Percentiles rank a stretch among this genome's conserved stretches.
Evolutionary conservation across 2,888 invertebrate species (phyloP).

Genomic region (Cataglyphis livida): DNA sequence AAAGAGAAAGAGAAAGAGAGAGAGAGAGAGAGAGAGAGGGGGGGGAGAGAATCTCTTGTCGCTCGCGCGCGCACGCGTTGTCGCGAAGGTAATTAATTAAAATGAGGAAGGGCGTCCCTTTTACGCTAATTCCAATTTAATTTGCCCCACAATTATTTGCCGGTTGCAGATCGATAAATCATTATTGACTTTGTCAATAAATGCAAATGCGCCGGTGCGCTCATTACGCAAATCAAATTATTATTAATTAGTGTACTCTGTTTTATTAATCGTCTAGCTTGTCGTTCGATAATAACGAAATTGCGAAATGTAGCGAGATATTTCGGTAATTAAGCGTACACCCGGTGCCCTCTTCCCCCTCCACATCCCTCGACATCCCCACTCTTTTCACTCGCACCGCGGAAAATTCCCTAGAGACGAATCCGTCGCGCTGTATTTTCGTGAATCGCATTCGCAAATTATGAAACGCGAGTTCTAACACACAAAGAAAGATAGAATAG

Average conservation of each 20-base stretch:
- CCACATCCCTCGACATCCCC: background rate
- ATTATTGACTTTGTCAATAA: slow-evolving; percentile 57
- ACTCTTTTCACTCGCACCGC: background rate
- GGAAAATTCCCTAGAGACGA: slow-evolving; percentile 43
- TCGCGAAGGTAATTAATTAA: slow-evolving; percentile 56
- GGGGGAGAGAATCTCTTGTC: slow-evolving; percentile 12
- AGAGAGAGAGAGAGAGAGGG: background rate
- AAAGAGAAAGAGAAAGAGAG: background rate
- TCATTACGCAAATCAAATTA: slow-evolving; percentile 57
- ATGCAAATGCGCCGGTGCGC: slow-evolving; percentile 55
- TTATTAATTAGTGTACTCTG: slow-evolving; percentile 56
- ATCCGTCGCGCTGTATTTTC: background rate
- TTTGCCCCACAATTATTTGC: slow-evolving; percentile 54
- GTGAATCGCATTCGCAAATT: background rate
- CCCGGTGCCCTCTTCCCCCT: background rate
- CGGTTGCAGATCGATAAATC: slow-evolving; percentile 54
- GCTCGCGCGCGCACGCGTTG: slow-evolving; percentile 24
- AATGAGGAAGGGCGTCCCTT: slow-evolving; percentile 52
- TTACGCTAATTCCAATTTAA: slow-evolving; percentile 55
- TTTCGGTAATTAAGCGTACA: slow-evolving; percentile 54
- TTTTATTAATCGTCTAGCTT: slow-evolving; percentile 56
- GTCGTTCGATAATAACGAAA: slow-evolving; percentile 54
- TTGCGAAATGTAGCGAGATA: slow-evolving; percentile 54
- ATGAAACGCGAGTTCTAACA: background rate
- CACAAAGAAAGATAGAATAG: no score